phyloP scores from a whole-genome alignment of 2,888 invertebrate species.

The Campoletis raptor region DNA sequence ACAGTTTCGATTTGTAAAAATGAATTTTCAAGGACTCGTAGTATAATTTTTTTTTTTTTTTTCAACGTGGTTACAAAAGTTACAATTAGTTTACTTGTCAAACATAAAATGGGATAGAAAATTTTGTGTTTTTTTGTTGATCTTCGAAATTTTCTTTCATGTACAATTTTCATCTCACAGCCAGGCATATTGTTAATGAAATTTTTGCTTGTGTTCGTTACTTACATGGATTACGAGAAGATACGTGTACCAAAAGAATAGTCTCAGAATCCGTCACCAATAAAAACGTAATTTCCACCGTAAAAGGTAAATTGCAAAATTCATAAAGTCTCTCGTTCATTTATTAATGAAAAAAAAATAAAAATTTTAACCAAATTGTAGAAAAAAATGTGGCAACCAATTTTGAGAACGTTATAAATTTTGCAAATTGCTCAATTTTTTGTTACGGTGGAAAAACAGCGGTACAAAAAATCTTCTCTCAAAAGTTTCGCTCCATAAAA shows the following conservation, averaged over 20 bases:
- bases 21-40: neutral
- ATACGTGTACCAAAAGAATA: constrained; percentile 67
- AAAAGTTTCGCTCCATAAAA: neutral
- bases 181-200: neutral
- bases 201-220: constrained; percentile 31
- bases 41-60: neutral
- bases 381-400: neutral
- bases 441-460: neutral
- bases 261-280: constrained; percentile 76
- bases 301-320: constrained; percentile 25
- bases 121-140: neutral
- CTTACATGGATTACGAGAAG: constrained; percentile 55
- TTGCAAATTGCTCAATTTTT: constrained; percentile 23
- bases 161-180: neutral
- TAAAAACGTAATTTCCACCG: constrained; percentile 29
- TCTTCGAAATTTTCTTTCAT: neutral
- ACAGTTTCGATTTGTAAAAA: neutral
- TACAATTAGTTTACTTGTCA: too few relatives aligned
- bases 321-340: constrained; percentile 14
- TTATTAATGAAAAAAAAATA: neutral
- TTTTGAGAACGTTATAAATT: constrained; percentile 25
- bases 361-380: neutral
- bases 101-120: neutral
- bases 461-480: neutral
- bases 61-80: neutral